These are phyloP conservation scores for Acleris cristana DNA, from an alignment of 2,888 invertebrate genomes.

Conservation along the genomic window DNA sequence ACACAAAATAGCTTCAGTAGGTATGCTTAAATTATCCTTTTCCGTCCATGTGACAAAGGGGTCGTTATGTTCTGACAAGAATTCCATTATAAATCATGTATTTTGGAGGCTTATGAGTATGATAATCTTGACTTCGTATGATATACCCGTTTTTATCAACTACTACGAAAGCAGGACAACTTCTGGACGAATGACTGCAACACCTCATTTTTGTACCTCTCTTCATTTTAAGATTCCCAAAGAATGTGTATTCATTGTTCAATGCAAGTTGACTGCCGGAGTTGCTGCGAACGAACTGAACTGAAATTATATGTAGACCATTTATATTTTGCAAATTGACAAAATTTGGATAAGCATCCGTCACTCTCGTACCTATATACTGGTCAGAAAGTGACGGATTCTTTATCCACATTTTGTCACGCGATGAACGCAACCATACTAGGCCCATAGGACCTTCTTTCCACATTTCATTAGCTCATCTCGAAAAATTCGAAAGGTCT, in stretches of 20 bases:
- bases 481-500: too few species aligned
- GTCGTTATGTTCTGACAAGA: not conserved
- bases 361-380: too few species aligned
- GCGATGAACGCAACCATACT: too few species aligned
- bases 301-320: constrained; percentile 36
- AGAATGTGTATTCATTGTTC: constrained; percentile 39
- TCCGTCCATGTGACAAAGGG: too few species aligned
- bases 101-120: constrained; percentile 6
- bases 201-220: constrained; percentile 40
- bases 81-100: not conserved
- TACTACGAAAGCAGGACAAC: constrained; percentile 41
- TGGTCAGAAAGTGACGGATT: too few species aligned
- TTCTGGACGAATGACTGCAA: constrained; percentile 39
- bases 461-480: too few species aligned
- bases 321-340: too few species aligned
- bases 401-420: too few species aligned
- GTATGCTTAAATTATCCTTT: too few species aligned
- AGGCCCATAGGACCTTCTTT: too few species aligned
- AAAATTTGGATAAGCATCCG: too few species aligned
- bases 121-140: not conserved
- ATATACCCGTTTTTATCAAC: constrained; percentile 17
- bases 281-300: constrained; percentile 22
- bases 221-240: constrained; percentile 29
- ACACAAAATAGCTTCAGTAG: not conserved
- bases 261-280: constrained; percentile 32